Percentiles rank a stretch among this genome's conserved stretches.
Evolutionary conservation across 2,797 vertebrate genomes (phyloP).

Genomic region (Ctenopoma multispine): DNA sequence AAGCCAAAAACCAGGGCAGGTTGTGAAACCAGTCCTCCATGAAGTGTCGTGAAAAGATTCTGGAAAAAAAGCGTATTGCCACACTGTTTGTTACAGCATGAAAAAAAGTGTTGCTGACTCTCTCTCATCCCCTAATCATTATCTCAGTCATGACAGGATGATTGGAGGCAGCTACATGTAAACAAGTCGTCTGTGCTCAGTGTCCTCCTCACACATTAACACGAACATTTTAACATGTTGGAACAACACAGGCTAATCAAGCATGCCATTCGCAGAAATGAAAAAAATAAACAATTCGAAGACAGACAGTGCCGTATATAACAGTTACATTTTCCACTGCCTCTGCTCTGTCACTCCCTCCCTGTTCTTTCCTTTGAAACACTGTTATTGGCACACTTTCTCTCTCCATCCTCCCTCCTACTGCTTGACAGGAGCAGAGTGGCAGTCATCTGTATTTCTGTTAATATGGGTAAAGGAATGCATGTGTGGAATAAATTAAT

Average conservation of each 20-base stretch:
- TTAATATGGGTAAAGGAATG: conserved; percentile 25
- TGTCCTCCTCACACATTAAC: conserved; percentile 36
- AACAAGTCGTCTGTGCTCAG: conserved; percentile 39
- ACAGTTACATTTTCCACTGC: conserved; percentile 40
- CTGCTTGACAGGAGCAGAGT: conserved; percentile 42
- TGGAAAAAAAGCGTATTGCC: too few relatives aligned
- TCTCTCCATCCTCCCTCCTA: conserved; percentile 44
- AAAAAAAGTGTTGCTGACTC: background rate
- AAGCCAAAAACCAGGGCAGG: too few relatives aligned
- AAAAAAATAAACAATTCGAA: conserved; percentile 46
- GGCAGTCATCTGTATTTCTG: conserved; percentile 47
- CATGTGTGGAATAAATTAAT: conserved; percentile 10
- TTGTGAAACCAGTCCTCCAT: too few relatives aligned
- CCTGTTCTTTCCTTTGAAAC: conserved; percentile 30
- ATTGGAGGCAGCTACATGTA: conserved; percentile 49
- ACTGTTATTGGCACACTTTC: conserved; percentile 33
- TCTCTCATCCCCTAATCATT: conserved; percentile 14
- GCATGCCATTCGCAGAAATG: conserved; percentile 48
- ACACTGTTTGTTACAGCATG: background rate
- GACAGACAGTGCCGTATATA: conserved; percentile 21
- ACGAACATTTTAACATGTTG: conserved; percentile 45
- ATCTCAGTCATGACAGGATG: conserved; percentile 36
- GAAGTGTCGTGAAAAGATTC: too few relatives aligned
- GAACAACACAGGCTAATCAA: conserved; percentile 32
- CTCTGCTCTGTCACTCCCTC: conserved; percentile 17